Percentiles rank a stretch among this genome's conserved stretches.
Evolutionary conservation across 2,113 vertebrate species (phyloP).

Genomic region (Dasyurus viverrinus): DNA sequence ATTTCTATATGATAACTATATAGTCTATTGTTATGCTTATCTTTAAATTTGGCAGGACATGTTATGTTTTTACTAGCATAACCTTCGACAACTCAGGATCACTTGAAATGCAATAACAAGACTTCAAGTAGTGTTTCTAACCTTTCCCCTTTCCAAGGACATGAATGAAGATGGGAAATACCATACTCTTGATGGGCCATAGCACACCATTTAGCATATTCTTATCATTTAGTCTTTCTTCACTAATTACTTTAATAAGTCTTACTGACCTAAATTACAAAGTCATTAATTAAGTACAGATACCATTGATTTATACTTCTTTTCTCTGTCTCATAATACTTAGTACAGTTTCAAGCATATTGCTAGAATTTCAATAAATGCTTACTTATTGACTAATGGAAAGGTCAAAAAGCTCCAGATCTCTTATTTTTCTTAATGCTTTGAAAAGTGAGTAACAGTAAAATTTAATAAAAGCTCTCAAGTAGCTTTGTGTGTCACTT

Average conservation of each 20-base stretch:
- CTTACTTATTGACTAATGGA: slow-evolving; percentile 20
- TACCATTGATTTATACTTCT: slow-evolving; percentile 25
- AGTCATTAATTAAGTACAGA: slow-evolving; percentile 29
- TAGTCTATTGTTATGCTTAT: neutral
- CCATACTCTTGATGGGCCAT: neutral
- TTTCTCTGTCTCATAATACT: slow-evolving; percentile 9
- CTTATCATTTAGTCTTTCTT: neutral
- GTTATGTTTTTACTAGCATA: neutral
- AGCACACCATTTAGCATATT: neutral
- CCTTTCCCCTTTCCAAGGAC: neutral
- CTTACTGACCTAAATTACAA: neutral
- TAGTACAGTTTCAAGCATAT: neutral
- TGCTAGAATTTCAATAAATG: slow-evolving; percentile 24
- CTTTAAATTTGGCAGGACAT: neutral
- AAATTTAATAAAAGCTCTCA: neutral
- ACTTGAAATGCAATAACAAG: neutral
- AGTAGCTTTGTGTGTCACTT: neutral
- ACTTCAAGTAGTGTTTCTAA: neutral
- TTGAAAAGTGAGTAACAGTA: slow-evolving; percentile 10
- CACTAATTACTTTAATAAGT: neutral
- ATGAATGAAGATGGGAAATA: neutral
- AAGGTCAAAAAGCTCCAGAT: slow-evolving; percentile 23
- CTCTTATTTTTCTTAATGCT: neutral
- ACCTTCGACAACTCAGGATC: neutral
- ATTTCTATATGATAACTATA: neutral